Percentiles rank a stretch among this genome's conserved stretches.
Conservation (phyloP, 2,113 vertebrate genomes). For the Cichladusa arquata region DNA sequence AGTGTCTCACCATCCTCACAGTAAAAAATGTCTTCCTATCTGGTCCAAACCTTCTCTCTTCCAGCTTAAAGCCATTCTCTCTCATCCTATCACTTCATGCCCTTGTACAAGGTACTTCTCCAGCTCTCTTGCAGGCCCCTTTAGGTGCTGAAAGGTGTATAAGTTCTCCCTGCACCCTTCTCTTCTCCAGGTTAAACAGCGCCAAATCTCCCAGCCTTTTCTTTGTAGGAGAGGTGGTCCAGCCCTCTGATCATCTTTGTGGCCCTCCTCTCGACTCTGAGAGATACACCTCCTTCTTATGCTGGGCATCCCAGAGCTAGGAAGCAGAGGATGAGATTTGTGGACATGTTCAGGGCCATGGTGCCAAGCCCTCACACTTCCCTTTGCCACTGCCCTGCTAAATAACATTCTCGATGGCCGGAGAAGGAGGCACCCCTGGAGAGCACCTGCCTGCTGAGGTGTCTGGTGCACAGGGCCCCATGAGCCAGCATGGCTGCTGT, state of each 20-base stretch:
- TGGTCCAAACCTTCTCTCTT: neutral
- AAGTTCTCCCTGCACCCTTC: neutral
- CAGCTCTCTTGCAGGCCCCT: neutral
- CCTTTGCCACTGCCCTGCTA: rapidly evolving
- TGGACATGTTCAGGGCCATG: rapidly evolving
- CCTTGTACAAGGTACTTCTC: neutral
- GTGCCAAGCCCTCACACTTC: rapidly evolving
- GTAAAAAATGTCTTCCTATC: neutral
- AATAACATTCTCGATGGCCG: rapidly evolving
- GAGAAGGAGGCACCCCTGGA: neutral
- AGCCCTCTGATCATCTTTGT: neutral
- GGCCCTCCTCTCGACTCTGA: neutral
- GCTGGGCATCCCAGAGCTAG: neutral
- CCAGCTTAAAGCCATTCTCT: neutral
- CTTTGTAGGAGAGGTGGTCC: neutral
- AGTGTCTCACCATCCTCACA: neutral
- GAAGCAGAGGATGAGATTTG: neutral
- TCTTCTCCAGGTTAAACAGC: neutral
- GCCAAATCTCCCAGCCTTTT: neutral
- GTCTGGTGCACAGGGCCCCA: neutral
- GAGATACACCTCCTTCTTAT: too few species aligned
- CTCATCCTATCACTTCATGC: neutral
- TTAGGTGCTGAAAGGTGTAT: neutral
- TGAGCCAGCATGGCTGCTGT: rapidly evolving
- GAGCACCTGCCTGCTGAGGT: neutral